Evolutionary conservation across 2,888 invertebrate genomes (phyloP), one percentile per base, ranked within the genome.

Genomic region (Ormyrus pomaceus): DNA sequence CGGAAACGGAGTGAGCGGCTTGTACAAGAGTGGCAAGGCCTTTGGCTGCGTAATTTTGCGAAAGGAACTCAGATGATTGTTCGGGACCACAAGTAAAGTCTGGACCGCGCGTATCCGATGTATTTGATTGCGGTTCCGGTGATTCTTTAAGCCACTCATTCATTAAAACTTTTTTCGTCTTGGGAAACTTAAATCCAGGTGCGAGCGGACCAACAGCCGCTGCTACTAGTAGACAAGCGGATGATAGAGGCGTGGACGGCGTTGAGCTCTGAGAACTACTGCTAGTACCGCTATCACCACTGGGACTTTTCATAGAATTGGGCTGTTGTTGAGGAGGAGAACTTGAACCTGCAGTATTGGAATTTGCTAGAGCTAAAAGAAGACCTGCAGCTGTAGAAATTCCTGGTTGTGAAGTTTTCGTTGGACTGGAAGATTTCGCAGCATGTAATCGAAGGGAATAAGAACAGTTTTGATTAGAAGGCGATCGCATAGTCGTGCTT

Each of bases 91-190:
- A 83, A 9, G 85, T 79, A 65, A 88, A 88, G 48, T 88, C 87
- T 5, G 84, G 71, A 0, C 83, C 11, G 7, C 69, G 73, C 10
- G 13, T 53, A 0, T 62, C 59, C 6, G 68, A 62, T 8, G 6
- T 6, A 7, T 77, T 72, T 0, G 51, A 13, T 19, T 48, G 79
- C 5, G 50, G 79, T 51, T 70, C 82, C 10, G 72, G 95, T 68
- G 95, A 94, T 86, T 96, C 95, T 85, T 95, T 95, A 73, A 97
- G 91, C 97, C 98, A 98, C 88, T 97, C 97, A 82, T 95, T 96
- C 93, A 97, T 96, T 87, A 97, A 93, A 0, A 88, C 88, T 90
- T 97, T 98, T 91, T 98, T 98, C 0, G 98, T 97, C 92, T 98
- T 98, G 0, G 97, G 97, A 87, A 97, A 95, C 90, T 97, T 97